These are phyloP conservation scores for Notodonta dromedarius DNA, from an alignment of 2,888 invertebrate genomes.

Conservation along the genomic window DNA sequence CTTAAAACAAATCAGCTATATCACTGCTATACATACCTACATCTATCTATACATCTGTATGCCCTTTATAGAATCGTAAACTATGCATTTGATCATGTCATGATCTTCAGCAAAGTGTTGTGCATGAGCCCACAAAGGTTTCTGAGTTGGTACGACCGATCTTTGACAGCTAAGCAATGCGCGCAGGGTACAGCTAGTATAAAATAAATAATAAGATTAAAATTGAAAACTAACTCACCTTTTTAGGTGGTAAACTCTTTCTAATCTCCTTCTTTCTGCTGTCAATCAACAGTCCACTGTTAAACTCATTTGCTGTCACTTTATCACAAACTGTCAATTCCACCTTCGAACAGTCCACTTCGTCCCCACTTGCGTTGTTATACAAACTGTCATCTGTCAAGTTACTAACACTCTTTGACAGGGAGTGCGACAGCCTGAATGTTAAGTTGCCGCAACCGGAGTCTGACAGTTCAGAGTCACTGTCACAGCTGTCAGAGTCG, in stretches of 20 bases:
- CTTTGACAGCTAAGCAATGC: too few species aligned
- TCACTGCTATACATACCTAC: too few species aligned
- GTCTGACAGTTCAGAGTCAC: slow-evolving; percentile 52
- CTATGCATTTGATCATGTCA: too few species aligned
- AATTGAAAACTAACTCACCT: slow-evolving; percentile 43
- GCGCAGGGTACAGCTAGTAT: too few species aligned
- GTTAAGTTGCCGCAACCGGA: slow-evolving; percentile 53
- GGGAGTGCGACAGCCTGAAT: slow-evolving; percentile 46
- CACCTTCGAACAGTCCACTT: slow-evolving; percentile 63
- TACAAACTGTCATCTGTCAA: slow-evolving; percentile 71
- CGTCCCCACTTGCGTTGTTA: slow-evolving; percentile 56
- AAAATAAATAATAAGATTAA: too few species aligned
- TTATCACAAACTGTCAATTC: slow-evolving; percentile 19
- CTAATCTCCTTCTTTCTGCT: slow-evolving; percentile 54
- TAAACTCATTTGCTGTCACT: slow-evolving; percentile 15
- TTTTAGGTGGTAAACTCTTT: slow-evolving; percentile 57
- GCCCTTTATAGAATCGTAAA: too few species aligned
- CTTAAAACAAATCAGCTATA: too few species aligned
- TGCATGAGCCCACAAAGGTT: too few species aligned
- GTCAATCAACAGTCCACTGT: slow-evolving; percentile 57
- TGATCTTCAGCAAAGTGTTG: too few species aligned
- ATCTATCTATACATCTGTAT: too few species aligned
- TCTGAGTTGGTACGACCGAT: too few species aligned
- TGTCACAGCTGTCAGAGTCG: slow-evolving; percentile 45
- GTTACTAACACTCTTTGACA: slow-evolving; percentile 69